Evolutionary conservation across 2,113 vertebrate genomes (phyloP), one percentile per base, ranked within the genome.

Genomic region (Heterochromis multidens): DNA sequence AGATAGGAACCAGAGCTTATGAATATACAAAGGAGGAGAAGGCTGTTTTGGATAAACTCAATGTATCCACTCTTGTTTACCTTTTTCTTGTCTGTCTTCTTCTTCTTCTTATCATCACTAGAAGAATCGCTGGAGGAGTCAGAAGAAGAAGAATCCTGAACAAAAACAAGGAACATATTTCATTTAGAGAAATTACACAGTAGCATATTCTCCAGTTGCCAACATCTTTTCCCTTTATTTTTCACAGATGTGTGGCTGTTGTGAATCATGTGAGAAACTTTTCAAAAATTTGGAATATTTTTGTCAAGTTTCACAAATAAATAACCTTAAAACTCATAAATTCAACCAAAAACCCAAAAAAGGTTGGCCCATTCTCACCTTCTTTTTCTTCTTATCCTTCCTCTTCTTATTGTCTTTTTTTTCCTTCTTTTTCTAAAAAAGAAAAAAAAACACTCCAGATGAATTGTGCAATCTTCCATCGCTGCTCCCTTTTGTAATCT

Each of bases 1-100:
- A 2, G 65, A 72, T 49, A 29, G 4, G 40, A 49, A 29, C 25
- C 40, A 49, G 9, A 46, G 23, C 17, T 72, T 3, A 49, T 9
- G 27, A 49, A 72, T 49, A 72, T 0, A 49, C 65, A 19, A 49
- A 49, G 65, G 14, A 49, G 23, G 7, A 21, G 7, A 3, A 8
- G 52, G 52, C 19, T 54, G 19, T 54, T 17, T 6, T 54, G 19
- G 19, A 54, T 21, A 8, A 2, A 5, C 29, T 21, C 65, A 6
- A 25, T 29, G 14, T 25, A 46, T 65, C 31, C 27, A 19, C 7
- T 76, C 14, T 33, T 17, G 11, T 54, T 23, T 54, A 93, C 94
- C 86, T 87, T 93, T 23, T 92, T 92, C 89, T 91, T 94, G 35
- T 94, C 82, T 52, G 93, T 92, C 4, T 91, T 92, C n/a, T 89